These are phyloP conservation scores for Xanthia icteritia DNA, from an alignment of 2,888 invertebrate genomes.

Conservation along the genomic window DNA sequence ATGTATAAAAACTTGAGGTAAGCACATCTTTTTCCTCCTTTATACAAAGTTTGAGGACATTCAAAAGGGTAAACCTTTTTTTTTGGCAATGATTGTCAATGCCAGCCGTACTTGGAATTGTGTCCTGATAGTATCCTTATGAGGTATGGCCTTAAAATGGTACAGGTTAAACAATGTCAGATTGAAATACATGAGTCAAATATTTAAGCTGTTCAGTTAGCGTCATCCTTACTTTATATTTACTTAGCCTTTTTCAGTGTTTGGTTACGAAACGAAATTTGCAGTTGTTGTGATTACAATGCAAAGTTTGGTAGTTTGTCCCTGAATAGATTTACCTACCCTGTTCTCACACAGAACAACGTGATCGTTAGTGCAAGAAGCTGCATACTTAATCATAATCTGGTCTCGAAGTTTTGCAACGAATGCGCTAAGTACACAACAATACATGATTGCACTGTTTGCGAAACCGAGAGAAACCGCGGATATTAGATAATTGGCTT, in stretches of 20 bases:
- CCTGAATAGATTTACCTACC: neutral
- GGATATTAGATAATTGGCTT: conserved; percentile 69
- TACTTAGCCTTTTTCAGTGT: conserved; percentile 2
- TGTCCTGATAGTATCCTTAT: conserved; percentile 18
- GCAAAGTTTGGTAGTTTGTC: neutral
- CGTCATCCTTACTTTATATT: neutral
- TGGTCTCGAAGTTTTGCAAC: conserved; percentile 20
- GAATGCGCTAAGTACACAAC: conserved; percentile 41
- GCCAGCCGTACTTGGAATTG: neutral
- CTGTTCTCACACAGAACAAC: conserved; percentile 6
- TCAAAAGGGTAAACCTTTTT: neutral
- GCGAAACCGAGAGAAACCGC: conserved; percentile 61
- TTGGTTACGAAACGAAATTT: conserved; percentile 14
- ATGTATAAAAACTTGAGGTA: conserved; percentile 94
- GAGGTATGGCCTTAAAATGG: conserved; percentile 7
- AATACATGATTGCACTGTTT: conserved; percentile 48
- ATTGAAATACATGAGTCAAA: conserved; percentile 17
- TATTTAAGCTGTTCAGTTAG: conserved; percentile 7
- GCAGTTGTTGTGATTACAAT: neutral
- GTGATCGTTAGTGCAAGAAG: neutral
- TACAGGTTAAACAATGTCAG: conserved; percentile 7
- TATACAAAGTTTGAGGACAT: neutral
- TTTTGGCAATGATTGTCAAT: neutral
- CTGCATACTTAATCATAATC: conserved; percentile 4
- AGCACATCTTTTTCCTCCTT: conserved; percentile 25